These are phyloP conservation scores for Hoplias malabaricus DNA, from an alignment of 2,113 vertebrate species.

Conservation along the genomic window DNA sequence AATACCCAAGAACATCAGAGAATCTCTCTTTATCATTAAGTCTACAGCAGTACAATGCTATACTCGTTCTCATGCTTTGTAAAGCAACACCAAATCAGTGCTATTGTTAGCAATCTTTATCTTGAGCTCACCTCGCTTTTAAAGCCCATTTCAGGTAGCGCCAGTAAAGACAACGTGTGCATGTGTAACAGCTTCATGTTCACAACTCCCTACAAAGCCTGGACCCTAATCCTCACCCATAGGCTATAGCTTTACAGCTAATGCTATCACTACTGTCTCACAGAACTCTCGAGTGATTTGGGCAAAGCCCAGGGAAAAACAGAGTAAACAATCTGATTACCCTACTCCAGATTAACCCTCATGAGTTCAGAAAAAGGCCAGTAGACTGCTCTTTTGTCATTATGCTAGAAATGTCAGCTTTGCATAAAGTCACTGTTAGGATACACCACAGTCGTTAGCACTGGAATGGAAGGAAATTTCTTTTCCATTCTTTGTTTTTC, in stretches of 20 bases:
- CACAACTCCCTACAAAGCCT: not conserved
- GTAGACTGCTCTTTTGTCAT: not conserved
- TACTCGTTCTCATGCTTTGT: not conserved
- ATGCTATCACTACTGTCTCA: constrained; percentile 32
- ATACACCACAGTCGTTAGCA: not conserved
- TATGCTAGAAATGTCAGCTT: not conserved
- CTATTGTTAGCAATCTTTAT: not conserved
- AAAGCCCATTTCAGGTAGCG: not conserved
- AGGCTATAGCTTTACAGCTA: constrained; percentile 19
- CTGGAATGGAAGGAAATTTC: not conserved
- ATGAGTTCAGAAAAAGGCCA: constrained; percentile 37
- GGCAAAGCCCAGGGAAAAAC: constrained; percentile 25
- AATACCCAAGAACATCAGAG: too few relatives aligned
- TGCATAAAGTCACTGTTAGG: not conserved
- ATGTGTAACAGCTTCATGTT: not conserved
- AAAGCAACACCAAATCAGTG: constrained; percentile 17
- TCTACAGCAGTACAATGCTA: constrained; percentile 2
- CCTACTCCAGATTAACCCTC: constrained; percentile 28
- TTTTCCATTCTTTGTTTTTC: too few relatives aligned
- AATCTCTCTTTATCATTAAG: too few relatives aligned
- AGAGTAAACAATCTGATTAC: constrained; percentile 51
- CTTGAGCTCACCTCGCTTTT: not conserved
- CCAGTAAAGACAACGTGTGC: not conserved
- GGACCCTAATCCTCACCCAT: constrained; percentile 35
- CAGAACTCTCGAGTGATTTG: constrained; percentile 11